phyloP scores from a whole-genome alignment of 2,113 vertebrate species.

The Pyrgilauda ruficollis region DNA sequence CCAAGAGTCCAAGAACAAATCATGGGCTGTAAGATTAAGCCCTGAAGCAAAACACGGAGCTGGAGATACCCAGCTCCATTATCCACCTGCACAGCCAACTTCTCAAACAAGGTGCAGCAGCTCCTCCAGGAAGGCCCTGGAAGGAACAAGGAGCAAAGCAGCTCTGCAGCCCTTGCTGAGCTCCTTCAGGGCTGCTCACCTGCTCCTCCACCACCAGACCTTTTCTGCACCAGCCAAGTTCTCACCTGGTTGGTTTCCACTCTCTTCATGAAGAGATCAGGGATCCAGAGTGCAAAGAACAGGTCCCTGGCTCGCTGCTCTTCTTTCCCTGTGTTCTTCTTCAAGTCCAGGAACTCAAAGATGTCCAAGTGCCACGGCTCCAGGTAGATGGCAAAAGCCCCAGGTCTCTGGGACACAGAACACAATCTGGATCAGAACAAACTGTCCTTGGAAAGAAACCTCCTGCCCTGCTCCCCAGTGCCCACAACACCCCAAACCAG shows the following conservation, averaged over 20 bases:
- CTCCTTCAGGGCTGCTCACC: background rate
- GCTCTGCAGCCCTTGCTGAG: background rate
- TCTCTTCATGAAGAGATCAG: slow-evolving; percentile 96
- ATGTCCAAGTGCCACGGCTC: slow-evolving; percentile 95
- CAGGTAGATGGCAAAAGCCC: slow-evolving; percentile 95
- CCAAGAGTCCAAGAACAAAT: accelerated
- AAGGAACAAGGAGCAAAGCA: background rate
- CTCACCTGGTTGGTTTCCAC: slow-evolving; percentile 92
- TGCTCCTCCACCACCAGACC: background rate
- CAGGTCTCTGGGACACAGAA: slow-evolving; percentile 82
- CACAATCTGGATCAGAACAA: background rate
- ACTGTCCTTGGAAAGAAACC: background rate
- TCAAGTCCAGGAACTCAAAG: slow-evolving; percentile 95
- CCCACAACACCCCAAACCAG: background rate
- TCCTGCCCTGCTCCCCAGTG: background rate
- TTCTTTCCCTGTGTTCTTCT: slow-evolving; percentile 97
- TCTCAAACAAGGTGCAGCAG: background rate
- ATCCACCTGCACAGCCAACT: background rate
- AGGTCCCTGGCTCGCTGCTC: slow-evolving; percentile 95
- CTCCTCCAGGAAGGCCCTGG: background rate
- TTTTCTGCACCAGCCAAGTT: background rate
- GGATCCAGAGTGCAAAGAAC: slow-evolving; percentile 96
- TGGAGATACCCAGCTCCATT: background rate
- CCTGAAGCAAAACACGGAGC: background rate
- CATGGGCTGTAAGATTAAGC: background rate